Base-by-base conservation (phyloP, 2,888 invertebrate genomes). In the Danaus chrysippus region DNA sequence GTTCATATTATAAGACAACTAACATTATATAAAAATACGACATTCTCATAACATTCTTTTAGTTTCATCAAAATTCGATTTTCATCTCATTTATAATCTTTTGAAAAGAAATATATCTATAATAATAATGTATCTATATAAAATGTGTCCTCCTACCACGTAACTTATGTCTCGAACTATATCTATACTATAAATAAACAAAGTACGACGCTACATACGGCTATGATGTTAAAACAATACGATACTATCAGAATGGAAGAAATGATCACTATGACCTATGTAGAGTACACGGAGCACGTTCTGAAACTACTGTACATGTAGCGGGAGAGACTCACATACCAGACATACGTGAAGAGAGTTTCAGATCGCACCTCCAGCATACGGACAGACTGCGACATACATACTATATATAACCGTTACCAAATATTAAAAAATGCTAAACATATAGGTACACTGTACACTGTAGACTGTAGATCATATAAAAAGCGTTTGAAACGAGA, bases 1-100 rank as follows among this genome's bases (percentile, higher is more conserved):
- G 75, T 79, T 72, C 76, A 83, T 82, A 79, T 79, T 78, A 79
- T 70, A 76, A 84, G 77, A 34, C 23, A 34, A 76, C 76, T 76
- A 76, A 75, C 77, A 79, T 81, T 78, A 80, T 90, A 90, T 80
- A 90, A 90, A 90, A 90, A 90, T 90, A 90, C 87, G 76, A 81
- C 76, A 74, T 78, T 80, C 73, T 76, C 73, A 75, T 64, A 83
- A 84, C 82, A 83, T 83, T 81, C 54, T 46, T 77, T 79, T 81
- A 34, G 23, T 34, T 34, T 34, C 23, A 76, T 75, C 81, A 83
- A 86, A n/a, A 84, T 83, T 84, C 82, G 78, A 78, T 78, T 78
- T 82, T 83, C 82, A 78, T 76, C 78, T 66, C 66, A 57, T 68
- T 58, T 55, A 60, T 46, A 46, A 13, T 13, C 6, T 49, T 49